Base-by-base conservation (phyloP, 2,113 vertebrate species). In the Capreolus pygargus region DNA sequence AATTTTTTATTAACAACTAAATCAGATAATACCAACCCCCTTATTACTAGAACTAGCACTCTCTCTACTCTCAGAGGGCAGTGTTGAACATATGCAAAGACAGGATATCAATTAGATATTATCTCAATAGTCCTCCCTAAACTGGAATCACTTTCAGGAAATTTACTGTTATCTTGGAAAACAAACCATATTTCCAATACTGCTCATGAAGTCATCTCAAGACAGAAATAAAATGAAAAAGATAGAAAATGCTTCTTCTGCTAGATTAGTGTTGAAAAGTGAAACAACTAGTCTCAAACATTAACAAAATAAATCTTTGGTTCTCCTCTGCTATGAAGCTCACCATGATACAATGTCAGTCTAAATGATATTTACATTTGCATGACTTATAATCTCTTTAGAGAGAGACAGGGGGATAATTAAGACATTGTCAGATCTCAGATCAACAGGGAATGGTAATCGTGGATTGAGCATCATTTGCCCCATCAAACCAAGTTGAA, bases 371-470 rank as follows among this genome's bases (percentile, higher is more conserved):
- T 95, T 61, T 88, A 57, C 27, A 50, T 88, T 86, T 94, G 57
- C 57, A 96, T 94, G 52, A 50, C 8, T 39, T 89, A 81, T 89
- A 74, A 86, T 88, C 39, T 82, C 58, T 76, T 92, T 74, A 33
- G n/a, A 93, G 28, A 89, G 39, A 93, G 89, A 88, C 15, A 91
- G 17, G 55, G n/a, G 93, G 55, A 39, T 89, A 82, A 95, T 86
- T 85, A 95, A 93, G 47, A 92, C 14, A 57, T 57, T 95, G 78
- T 89, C 10, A 54, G 67, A 52, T 21, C 39, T 88, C 58, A 83
- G 28, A 64, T 92, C 55, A 93, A 33, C 2, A 64, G 70, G 74
- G 47, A 64, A 93, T 78, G 64, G 39, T 83, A 78, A 91, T 93
- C 33, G 11, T 23, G 17, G 7, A 28, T 13, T 45, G 33, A 64